Evolutionary conservation across 2,797 vertebrate genomes (phyloP).

Genomic region (Petrocephalus schoutedeni): DNA sequence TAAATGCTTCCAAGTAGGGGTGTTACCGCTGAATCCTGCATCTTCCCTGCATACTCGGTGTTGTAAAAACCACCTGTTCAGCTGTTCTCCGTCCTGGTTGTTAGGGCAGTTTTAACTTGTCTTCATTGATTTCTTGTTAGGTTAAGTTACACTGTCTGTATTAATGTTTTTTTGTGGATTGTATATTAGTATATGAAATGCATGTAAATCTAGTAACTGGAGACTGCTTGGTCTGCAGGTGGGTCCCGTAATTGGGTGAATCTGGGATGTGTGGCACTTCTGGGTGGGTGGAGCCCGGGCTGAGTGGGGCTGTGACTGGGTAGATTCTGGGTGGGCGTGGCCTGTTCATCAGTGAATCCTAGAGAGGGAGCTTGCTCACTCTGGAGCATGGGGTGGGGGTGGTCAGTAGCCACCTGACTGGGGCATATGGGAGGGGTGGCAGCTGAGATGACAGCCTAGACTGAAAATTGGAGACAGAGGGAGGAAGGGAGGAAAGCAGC

Average conservation of each 20-base stretch:
- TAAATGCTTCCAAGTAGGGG: constrained; percentile 8
- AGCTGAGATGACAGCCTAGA: background rate
- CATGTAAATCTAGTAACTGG: background rate
- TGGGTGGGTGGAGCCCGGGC: background rate
- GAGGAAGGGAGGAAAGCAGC: background rate
- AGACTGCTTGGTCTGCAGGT: background rate
- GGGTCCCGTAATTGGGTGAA: background rate
- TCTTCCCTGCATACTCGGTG: background rate
- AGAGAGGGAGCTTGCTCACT: background rate
- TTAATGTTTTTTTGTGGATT: background rate
- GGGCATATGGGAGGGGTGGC: background rate
- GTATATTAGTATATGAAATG: background rate
- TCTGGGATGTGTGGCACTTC: background rate
- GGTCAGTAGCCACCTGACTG: background rate
- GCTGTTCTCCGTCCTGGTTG: background rate
- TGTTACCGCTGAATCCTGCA: background rate
- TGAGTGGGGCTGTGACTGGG: background rate
- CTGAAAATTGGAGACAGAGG: background rate
- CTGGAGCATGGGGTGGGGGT: background rate
- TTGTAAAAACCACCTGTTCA: background rate
- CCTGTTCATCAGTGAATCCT: background rate
- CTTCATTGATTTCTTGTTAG: background rate
- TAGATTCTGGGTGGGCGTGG: background rate
- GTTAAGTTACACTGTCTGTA: background rate
- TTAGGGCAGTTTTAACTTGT: background rate